A percentile compares a stretch with the other conserved stretches of the same genome.
Conservation (phyloP, 2,113 vertebrate genomes). For the Condylura cristata region DNA sequence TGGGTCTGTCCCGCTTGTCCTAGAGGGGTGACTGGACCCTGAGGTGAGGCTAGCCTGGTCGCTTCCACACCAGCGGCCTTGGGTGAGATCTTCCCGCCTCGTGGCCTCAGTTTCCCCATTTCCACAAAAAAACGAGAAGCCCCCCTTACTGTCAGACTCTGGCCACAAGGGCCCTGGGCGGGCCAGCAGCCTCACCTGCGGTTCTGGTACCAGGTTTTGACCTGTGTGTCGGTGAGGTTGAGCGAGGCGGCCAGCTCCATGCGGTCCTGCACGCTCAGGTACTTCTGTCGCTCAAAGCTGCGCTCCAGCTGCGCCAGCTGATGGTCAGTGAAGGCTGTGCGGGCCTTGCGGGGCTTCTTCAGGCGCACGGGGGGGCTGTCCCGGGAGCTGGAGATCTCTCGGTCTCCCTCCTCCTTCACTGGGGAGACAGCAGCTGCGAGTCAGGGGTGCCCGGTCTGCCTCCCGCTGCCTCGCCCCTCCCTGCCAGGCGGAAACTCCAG, state of each 20-base stretch:
- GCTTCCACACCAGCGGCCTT: neutral
- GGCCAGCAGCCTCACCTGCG: constrained; percentile 89
- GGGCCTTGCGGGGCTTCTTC: constrained; percentile 98
- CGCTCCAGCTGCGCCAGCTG: constrained; percentile 98
- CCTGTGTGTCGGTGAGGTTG: constrained; percentile 99
- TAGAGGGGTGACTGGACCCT: neutral
- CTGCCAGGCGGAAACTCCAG: neutral
- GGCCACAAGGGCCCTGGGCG: too few relatives aligned
- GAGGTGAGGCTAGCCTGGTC: neutral
- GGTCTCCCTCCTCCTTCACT: constrained; percentile 99
- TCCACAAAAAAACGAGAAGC: neutral
- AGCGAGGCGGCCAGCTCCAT: constrained; percentile 99
- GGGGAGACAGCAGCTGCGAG: constrained; percentile 56
- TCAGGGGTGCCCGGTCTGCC: constrained; percentile 6
- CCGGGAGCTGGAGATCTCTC: constrained; percentile 98
- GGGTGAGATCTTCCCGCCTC: neutral
- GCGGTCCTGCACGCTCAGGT: constrained; percentile 98
- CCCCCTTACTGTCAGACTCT: too few relatives aligned
- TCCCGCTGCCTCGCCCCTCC: neutral
- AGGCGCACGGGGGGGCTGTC: constrained; percentile 96
- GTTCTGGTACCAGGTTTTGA: constrained; percentile 99
- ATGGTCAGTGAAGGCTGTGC: constrained; percentile 99
- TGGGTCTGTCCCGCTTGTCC: neutral
- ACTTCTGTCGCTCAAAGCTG: constrained; percentile 98
- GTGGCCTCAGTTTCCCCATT: neutral